Conservation (phyloP, 1,140 invertebrate genomes). For the Anadara kagoshimensis region DNA sequence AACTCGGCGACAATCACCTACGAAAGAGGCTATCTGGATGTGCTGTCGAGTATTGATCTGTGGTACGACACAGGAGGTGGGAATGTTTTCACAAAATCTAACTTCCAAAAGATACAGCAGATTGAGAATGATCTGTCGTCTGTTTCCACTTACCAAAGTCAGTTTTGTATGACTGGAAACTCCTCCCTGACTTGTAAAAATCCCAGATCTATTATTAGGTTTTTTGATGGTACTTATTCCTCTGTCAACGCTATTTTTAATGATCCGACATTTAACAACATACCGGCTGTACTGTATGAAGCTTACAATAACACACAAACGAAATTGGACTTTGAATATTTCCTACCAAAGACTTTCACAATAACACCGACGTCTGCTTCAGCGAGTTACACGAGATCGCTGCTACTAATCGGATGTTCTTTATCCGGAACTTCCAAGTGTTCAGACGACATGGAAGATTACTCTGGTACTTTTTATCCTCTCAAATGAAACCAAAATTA, state of each 20-base stretch:
- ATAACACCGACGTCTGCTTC: slow-evolving; percentile 11
- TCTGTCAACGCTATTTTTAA: slow-evolving; percentile 35
- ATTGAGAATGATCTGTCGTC: slow-evolving; percentile 24
- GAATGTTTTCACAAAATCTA: slow-evolving; percentile 28
- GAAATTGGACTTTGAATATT: slow-evolving; percentile 22
- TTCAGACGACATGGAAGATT: not conserved
- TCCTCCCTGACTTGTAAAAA: slow-evolving; percentile 10
- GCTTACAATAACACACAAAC: slow-evolving; percentile 28
- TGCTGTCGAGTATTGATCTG: slow-evolving; percentile 13
- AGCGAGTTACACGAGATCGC: slow-evolving; percentile 11
- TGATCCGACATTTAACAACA: slow-evolving; percentile 43
- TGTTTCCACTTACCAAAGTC: not conserved
- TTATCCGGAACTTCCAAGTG: slow-evolving; percentile 4
- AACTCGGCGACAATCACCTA: slow-evolving; percentile 8
- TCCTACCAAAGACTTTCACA: slow-evolving; percentile 28
- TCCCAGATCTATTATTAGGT: slow-evolving; percentile 29
- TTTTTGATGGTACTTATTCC: slow-evolving; percentile 45
- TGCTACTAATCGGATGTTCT: slow-evolving; percentile 33
- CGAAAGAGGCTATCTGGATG: slow-evolving; percentile 19
- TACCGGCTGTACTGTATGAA: slow-evolving; percentile 31
- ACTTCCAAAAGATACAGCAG: slow-evolving; percentile 22
- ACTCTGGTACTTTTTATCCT: not conserved
- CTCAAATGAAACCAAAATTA: slow-evolving; percentile 9
- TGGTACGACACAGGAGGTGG: slow-evolving; percentile 29
- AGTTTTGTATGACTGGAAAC: slow-evolving; percentile 21